Evolutionary conservation across 2,797 vertebrate genomes (phyloP), one percentile per base, ranked within the genome.

Genomic region (Neostethus bicornis): DNA sequence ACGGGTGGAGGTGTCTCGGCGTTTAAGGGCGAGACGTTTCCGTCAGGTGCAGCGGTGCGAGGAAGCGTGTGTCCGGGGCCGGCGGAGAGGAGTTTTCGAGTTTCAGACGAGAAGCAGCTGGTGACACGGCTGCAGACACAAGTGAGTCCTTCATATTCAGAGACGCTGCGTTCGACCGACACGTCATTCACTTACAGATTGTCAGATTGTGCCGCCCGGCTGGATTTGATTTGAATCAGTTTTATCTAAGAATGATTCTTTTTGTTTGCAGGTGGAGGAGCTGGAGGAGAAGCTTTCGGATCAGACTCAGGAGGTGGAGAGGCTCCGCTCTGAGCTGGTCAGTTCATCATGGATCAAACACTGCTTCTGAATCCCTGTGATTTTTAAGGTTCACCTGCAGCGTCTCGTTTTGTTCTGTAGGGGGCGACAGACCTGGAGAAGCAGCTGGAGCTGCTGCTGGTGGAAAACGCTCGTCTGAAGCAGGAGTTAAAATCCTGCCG

Each of bases 391-490:
- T n/a, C n/a, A n/a, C n/a, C n/a, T n/a, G n/a, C n/a, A n/a, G n/a
- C n/a, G n/a, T 26, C 1, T 51, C 17, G 13, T 20, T 8, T 11
- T 20, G 47, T 32, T 72, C 65, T 80, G 12, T 12, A 99, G 96
- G 95, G 94, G 5, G 94, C 94, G 73, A 96, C 94, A 0, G 96
- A 98, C 70, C 73, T 89, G 50, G 96, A 98, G 91, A 98, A 99
- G 86, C 96, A 96, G 85, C 92, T 94, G 63, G 92, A 96, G 85
- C 90, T 95, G 70, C 89, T 98, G 86, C 87, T 84, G 38, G 92
- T 92, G 1, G 96, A 99, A 85, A 98, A 99, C 13, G 87, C 93
- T 84, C 92, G 81, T 28, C 87, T 99, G 79, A 94, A 90, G 75
- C 93, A 93, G 80, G 94, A 96, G 87, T 91, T 97, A 86, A 93